Base-by-base conservation (phyloP, 2,797 vertebrate species). In the Hoplostethus atlanticus region DNA sequence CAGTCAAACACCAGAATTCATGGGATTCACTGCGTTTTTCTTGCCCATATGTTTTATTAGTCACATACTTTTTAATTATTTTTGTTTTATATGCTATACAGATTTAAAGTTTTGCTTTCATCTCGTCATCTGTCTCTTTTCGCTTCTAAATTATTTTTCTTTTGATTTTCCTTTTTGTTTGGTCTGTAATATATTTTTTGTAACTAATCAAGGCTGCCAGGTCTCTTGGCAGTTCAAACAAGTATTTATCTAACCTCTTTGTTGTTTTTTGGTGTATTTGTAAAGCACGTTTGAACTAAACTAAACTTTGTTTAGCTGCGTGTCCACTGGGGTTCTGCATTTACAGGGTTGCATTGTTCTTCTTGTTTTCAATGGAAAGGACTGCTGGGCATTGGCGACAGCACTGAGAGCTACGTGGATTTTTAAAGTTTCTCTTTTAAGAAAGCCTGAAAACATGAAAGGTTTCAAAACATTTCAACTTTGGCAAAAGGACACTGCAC, bases 91-190 rank as follows among this genome's bases (percentile, higher is more conserved):
- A 28, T 30, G n/a, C 21, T 17, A 17, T 51, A 42, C 21, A 25
- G 58, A 44, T 46, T 46, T 44, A 60, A 60, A 30, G 28, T 13
- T 12, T 46, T 3, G 44, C 44, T 5, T 13, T 15, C 4, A 3
- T 46, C 13, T 13, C 1, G 44, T 46, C 13, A 13, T 46, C 44
- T 13, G 28, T 13, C 12, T 46, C 12, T 15, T 60, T 46, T 46
- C 16, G 46, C 42, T 25, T 25, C 58, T 15, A 40, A 17, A 2
- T 50, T 50, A 15, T 51, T 51, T 17, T n/a, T 10, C 21, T 53
- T 53, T 53, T 53, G 52, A 53, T 28, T 53, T 53, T 8, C 52
- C 10, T 30, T 53, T 53, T 53, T 30, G 21, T 53, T 53, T 53
- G 9, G 3, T 28, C 52, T 53, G 16, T 46, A 46, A 46, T 13